phyloP scores from a whole-genome alignment of 1,140 invertebrate genomes.

The Zaprionus tsacasi region DNA sequence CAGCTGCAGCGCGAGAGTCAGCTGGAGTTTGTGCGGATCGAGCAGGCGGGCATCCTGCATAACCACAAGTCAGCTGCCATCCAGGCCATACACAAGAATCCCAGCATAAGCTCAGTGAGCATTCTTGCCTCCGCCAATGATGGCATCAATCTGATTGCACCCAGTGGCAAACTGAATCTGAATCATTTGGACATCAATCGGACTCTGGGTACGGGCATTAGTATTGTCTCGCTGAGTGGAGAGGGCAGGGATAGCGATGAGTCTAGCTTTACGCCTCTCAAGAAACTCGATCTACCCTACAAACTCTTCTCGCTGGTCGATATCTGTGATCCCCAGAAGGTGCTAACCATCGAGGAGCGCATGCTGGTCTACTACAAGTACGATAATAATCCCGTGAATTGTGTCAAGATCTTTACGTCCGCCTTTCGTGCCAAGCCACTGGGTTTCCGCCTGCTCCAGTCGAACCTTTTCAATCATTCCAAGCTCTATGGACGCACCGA shows the following conservation, averaged over 20 bases:
- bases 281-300: conserved; percentile 94
- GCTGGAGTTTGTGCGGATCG: conserved; percentile 93
- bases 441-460: conserved; percentile 95
- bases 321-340: conserved; percentile 97
- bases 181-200: conserved; percentile 90
- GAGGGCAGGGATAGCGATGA: conserved; percentile 95
- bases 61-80: conserved; percentile 97
- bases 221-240: conserved; percentile 94
- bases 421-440: conserved; percentile 92
- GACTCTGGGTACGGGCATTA: conserved; percentile 95
- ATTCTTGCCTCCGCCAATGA: conserved; percentile 94
- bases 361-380: conserved; percentile 99
- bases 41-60: conserved; percentile 98
- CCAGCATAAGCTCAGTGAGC: conserved; percentile 92
- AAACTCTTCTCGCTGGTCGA: conserved; percentile 97
- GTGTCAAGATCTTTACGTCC: conserved; percentile 98
- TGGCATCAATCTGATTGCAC: conserved; percentile 96
- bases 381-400: conserved; percentile 97
- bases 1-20: conserved; percentile 89
- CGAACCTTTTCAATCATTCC: conserved; percentile 97
- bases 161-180: conserved; percentile 90
- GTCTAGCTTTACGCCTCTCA: conserved; percentile 94
- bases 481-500: conserved; percentile 92
- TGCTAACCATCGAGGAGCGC: conserved; percentile 94
- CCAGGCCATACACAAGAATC: conserved; percentile 94